A percentile compares a stretch with the other conserved stretches of the same genome.
phyloP scores from a whole-genome alignment of 2,113 vertebrate genomes.

The Reinhardtius hippoglossoides region DNA sequence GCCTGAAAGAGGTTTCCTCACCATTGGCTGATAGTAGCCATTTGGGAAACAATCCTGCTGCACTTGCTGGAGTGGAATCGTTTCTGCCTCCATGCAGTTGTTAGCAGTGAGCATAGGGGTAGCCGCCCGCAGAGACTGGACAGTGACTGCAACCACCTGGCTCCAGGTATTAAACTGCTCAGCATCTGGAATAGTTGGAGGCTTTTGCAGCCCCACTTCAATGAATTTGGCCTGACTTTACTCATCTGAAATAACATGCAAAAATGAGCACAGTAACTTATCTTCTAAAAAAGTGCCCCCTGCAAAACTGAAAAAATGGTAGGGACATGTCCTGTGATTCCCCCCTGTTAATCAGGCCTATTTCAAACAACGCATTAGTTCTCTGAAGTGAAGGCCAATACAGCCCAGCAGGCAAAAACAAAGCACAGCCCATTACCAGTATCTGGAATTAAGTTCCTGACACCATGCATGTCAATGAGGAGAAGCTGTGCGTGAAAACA shows the following conservation, averaged over 20 bases:
- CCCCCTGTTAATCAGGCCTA: background rate
- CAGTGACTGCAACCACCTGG: background rate
- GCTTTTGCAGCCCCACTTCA: background rate
- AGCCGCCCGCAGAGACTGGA: background rate
- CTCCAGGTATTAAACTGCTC: background rate
- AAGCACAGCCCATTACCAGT: slow-evolving; percentile 40
- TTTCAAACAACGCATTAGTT: slow-evolving; percentile 33
- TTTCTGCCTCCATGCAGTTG: too few relatives aligned
- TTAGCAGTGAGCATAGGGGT: too few relatives aligned
- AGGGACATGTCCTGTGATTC: background rate
- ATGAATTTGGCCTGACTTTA: background rate
- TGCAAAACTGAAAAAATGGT: background rate
- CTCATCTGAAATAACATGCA: background rate
- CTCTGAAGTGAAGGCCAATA: slow-evolving; percentile 9
- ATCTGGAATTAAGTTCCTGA: slow-evolving; percentile 53
- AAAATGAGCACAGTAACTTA: background rate
- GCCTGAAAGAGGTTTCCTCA: background rate
- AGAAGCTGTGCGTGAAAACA: slow-evolving; percentile 27
- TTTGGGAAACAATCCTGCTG: background rate
- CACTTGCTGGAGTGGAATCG: too few relatives aligned
- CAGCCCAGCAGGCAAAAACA: slow-evolving; percentile 56
- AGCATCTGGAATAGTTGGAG: too few relatives aligned
- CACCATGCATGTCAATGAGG: slow-evolving; percentile 61
- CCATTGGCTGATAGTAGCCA: background rate
- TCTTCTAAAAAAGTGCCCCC: background rate